These are phyloP conservation scores for Scrobipalpa atriplicella DNA, from an alignment of 2,888 invertebrate species.

Conservation along the genomic window DNA sequence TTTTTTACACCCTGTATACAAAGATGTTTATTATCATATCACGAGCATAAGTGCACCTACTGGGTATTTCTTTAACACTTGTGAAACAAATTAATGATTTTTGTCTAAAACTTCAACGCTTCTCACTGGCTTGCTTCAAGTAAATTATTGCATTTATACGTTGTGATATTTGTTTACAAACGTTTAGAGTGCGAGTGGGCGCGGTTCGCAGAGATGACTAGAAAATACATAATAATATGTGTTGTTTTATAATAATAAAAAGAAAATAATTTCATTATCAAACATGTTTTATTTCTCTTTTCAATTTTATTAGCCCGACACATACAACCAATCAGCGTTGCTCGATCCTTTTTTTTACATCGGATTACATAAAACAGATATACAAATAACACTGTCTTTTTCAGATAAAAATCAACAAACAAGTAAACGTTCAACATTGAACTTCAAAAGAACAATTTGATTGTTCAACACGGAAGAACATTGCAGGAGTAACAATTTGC, in stretches of 20 bases:
- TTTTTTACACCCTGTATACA: too few species aligned
- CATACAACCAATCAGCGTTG: neutral
- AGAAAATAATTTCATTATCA: slow-evolving; percentile 71
- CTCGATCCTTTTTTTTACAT: neutral
- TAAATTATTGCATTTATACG: slow-evolving; percentile 43
- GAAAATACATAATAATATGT: slow-evolving; percentile 77
- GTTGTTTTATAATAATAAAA: slow-evolving; percentile 80
- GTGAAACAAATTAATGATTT: neutral
- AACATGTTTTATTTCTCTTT: slow-evolving; percentile 63
- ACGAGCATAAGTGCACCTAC: too few species aligned
- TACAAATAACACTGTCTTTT: slow-evolving; percentile 7
- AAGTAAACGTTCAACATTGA: too few species aligned
- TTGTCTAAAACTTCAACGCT: neutral
- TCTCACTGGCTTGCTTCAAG: neutral
- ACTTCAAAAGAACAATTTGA: neutral
- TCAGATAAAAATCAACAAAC: too few species aligned
- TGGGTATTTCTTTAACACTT: too few species aligned
- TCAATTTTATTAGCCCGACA: slow-evolving; percentile 11
- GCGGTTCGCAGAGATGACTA: slow-evolving; percentile 58
- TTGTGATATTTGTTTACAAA: slow-evolving; percentile 51
- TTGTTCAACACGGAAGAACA: neutral
- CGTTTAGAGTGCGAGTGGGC: neutral
- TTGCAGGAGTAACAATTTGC: slow-evolving; percentile 5
- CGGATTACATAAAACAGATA: neutral
- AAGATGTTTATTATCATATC: neutral